Conservation (phyloP, 2,113 vertebrate species). For the Peromyscus maniculatus region DNA sequence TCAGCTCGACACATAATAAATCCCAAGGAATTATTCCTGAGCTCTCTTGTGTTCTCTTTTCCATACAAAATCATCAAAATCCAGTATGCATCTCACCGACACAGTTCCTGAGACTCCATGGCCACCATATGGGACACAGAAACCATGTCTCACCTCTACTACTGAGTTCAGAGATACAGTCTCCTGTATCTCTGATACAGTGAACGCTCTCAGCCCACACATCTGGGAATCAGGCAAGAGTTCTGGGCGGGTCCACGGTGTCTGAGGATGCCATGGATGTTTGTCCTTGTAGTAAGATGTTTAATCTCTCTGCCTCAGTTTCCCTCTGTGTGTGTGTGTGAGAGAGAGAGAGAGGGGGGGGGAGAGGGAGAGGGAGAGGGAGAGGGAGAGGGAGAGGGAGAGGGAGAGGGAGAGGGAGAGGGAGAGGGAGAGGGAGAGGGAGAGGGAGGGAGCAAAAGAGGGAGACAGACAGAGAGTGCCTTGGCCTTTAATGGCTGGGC, state of each 20-base stretch:
- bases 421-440: too few relatives aligned
- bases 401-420: too few relatives aligned
- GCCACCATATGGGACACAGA: fast-evolving
- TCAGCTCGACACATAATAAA: not conserved
- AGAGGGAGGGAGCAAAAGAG: not conserved
- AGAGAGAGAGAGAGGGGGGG: not conserved
- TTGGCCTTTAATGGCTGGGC: not conserved
- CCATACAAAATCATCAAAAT: not conserved
- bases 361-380: not conserved
- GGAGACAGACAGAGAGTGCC: not conserved
- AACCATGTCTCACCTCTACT: too few relatives aligned
- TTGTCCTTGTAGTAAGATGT: fast-evolving
- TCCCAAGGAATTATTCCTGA: not conserved
- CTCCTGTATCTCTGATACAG: too few relatives aligned
- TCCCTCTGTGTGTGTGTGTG: not conserved
- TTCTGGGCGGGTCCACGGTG: not conserved
- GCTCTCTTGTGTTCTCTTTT: not conserved
- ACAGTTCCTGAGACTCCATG: fast-evolving
- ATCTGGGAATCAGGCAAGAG: not conserved
- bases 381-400: too few relatives aligned
- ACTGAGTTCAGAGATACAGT: fast-evolving
- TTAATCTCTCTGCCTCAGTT: not conserved
- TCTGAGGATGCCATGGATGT: fast-evolving
- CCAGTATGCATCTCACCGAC: fast-evolving
- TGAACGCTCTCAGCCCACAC: not conserved